These are phyloP conservation scores for Apeira syringaria DNA, from an alignment of 2,888 invertebrate genomes.

Conservation along the genomic window DNA sequence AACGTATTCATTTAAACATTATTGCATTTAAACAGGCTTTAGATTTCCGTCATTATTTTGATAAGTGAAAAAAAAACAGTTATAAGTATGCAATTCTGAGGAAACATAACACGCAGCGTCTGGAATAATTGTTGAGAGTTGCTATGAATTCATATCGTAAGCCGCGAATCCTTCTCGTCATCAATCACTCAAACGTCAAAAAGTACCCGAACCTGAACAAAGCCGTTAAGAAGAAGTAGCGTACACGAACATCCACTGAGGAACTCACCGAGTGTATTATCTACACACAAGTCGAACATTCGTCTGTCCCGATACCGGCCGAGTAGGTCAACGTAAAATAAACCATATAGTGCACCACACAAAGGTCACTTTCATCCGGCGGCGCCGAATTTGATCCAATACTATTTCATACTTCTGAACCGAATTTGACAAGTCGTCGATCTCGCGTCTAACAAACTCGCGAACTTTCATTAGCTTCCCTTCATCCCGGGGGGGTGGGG, in stretches of 20 bases:
- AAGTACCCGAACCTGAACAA: neutral
- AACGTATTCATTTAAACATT: too few species aligned
- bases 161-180: too few species aligned
- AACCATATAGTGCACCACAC: neutral
- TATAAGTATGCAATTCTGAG: too few species aligned
- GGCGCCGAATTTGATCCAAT: neutral
- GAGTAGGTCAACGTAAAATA: neutral
- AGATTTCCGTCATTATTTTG: too few species aligned
- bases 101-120: too few species aligned
- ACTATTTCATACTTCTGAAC: neutral
- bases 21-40: too few species aligned
- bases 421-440: conserved; percentile 1
- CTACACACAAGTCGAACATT: neutral
- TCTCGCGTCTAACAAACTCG: conserved; percentile 14
- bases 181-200: too few species aligned
- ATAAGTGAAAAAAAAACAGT: too few species aligned
- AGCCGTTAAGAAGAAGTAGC: neutral
- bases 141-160: too few species aligned
- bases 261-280: neutral
- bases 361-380: neutral
- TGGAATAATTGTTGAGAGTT: too few species aligned
- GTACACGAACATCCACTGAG: neutral
- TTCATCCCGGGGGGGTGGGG: conserved; percentile 4
- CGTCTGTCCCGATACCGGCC: neutral
- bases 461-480: conserved; percentile 15